phyloP scores from a whole-genome alignment of 1,140 invertebrate species.

The Drosophila ambigua region DNA sequence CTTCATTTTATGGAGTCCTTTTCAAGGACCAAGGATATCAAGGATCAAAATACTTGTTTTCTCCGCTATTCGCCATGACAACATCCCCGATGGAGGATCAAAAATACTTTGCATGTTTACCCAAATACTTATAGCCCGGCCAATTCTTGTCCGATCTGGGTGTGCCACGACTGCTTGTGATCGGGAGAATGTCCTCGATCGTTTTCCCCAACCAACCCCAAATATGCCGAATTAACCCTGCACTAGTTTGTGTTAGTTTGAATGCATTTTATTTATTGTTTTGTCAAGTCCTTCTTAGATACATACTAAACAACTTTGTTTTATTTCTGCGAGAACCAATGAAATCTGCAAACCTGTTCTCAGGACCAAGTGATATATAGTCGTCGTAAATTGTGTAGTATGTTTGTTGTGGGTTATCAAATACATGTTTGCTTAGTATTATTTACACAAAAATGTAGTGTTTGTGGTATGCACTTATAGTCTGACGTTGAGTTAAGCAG shows the following conservation, averaged over 20 bases:
- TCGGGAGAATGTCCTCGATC: too few relatives aligned
- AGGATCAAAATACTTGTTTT: too few relatives aligned
- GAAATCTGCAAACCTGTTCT: conserved; percentile 23
- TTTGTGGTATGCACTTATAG: conserved; percentile 16
- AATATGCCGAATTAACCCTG: not conserved
- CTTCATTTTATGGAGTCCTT: too few relatives aligned
- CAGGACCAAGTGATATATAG: conserved; percentile 28
- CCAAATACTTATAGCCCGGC: too few relatives aligned
- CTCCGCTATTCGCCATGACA: too few relatives aligned
- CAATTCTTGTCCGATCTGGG: too few relatives aligned
- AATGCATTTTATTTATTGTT: conserved; percentile 60
- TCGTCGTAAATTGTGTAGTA: conserved; percentile 6
- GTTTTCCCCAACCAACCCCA: not conserved
- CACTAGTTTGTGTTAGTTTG: conserved; percentile 31
- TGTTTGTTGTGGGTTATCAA: conserved; percentile 2
- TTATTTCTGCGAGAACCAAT: conserved; percentile 30
- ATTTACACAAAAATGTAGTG: conserved; percentile 60
- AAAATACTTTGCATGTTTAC: too few relatives aligned
- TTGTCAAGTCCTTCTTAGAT: conserved; percentile 52
- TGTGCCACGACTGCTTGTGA: too few relatives aligned
- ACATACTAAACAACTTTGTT: conserved; percentile 51
- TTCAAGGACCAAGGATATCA: too few relatives aligned
- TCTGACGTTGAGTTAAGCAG: conserved; percentile 31
- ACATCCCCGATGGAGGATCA: too few relatives aligned
- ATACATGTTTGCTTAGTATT: conserved; percentile 26